Conservation (phyloP, 2,797 vertebrate species). For the Arnoldichthys spilopterus region DNA sequence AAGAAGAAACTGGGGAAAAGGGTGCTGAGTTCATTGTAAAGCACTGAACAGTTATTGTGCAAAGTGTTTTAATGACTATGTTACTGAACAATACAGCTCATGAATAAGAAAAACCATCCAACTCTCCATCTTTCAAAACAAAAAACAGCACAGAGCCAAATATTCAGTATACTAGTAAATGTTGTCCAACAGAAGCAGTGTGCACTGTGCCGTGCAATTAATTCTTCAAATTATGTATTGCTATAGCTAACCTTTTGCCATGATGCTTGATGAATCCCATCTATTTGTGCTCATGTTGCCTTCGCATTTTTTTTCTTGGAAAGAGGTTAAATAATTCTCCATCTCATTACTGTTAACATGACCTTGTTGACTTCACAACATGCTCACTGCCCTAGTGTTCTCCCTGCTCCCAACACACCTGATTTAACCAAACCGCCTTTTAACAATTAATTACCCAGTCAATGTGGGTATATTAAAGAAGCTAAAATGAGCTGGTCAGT, state of each 20-base stretch:
- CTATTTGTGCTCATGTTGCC: not conserved
- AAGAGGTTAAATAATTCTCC: not conserved
- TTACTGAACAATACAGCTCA: not conserved
- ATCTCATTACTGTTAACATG: not conserved
- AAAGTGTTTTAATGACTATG: conserved; percentile 29
- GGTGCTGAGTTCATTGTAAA: conserved; percentile 33
- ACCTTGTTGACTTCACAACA: not conserved
- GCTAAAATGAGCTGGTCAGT: too few species aligned
- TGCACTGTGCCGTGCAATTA: not conserved
- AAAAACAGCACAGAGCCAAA: not conserved
- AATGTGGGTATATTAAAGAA: too few species aligned
- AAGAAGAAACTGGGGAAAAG: conserved; percentile 14
- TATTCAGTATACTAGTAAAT: conserved; percentile 22
- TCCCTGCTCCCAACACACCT: too few species aligned
- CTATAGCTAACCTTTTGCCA: not conserved
- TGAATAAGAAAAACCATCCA: conserved; percentile 36
- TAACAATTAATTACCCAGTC: too few species aligned
- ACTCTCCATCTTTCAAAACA: conserved; percentile 21
- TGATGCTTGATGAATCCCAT: not conserved
- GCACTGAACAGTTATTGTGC: conserved; percentile 17
- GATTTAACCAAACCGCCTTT: too few species aligned
- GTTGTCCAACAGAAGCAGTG: not conserved
- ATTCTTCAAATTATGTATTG: not conserved
- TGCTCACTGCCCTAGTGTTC: too few species aligned
- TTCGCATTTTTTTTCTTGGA: not conserved